Evolutionary conservation across 2,888 invertebrate species (phyloP).

Genomic region (Cerastis rubricosa): DNA sequence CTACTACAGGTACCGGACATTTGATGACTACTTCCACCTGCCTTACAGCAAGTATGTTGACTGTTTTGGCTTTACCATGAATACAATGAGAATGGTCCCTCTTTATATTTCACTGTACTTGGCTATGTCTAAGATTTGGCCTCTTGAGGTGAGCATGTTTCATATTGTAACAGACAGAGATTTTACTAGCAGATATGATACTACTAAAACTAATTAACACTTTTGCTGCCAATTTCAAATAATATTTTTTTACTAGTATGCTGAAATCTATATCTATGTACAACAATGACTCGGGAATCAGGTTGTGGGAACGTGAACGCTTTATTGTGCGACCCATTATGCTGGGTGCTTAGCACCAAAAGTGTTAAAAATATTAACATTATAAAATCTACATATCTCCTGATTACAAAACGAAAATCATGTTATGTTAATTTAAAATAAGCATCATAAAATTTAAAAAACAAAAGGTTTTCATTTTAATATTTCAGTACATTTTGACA

Average conservation of each 20-base stretch:
- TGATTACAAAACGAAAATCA: not conserved
- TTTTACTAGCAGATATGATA: slow-evolving; percentile 1
- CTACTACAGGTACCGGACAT: slow-evolving; percentile 97
- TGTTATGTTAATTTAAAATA: not conserved
- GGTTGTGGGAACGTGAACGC: no score
- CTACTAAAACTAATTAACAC: not conserved
- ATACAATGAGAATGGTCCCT: slow-evolving; percentile 93
- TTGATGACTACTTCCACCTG: slow-evolving; percentile 94
- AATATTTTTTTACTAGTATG: no score
- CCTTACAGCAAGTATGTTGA: slow-evolving; percentile 93
- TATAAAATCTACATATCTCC: not conserved
- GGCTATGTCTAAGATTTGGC: slow-evolving; percentile 92
- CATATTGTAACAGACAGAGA: not conserved
- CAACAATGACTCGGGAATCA: no score
- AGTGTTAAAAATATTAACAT: no score
- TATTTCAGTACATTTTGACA: slow-evolving; percentile 94
- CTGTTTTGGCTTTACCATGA: slow-evolving; percentile 91
- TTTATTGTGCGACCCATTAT: no score
- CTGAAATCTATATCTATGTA: no score
- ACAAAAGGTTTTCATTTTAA: not conserved
- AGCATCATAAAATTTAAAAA: not conserved
- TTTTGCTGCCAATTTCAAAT: no score
- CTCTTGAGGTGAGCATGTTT: slow-evolving; percentile 92
- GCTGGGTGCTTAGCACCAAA: no score
- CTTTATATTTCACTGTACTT: slow-evolving; percentile 93